phyloP scores from a whole-genome alignment of 2,797 vertebrate species.

The Acipenser transmontanus region DNA sequence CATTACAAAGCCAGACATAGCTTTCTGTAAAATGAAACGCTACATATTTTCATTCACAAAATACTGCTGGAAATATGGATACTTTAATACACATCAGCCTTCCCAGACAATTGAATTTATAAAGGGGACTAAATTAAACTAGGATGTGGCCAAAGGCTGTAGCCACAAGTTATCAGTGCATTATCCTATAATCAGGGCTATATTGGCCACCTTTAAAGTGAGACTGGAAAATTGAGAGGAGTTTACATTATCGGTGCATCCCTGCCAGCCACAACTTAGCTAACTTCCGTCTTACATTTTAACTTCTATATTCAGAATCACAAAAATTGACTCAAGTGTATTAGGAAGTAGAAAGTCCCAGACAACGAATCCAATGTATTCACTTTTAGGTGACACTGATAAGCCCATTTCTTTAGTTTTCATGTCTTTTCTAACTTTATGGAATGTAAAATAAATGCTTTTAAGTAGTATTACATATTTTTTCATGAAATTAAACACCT shows the following conservation, averaged over 20 bases:
- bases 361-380: too few species aligned
- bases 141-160: background rate
- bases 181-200: background rate
- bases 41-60: background rate
- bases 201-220: background rate
- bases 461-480: too few species aligned
- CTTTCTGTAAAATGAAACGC: too few species aligned
- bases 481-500: too few species aligned
- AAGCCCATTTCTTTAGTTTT: too few species aligned
- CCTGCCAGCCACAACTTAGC: background rate
- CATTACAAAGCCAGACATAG: too few species aligned
- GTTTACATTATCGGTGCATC: background rate
- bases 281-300: background rate
- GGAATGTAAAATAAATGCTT: too few species aligned
- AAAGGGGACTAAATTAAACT: background rate
- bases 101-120: background rate
- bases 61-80: background rate
- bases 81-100: background rate
- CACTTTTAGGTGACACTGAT: too few species aligned
- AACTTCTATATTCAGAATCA: background rate
- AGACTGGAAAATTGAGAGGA: background rate
- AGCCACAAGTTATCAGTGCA: background rate
- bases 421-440: too few species aligned
- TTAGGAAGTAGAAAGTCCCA: background rate
- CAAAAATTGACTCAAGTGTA: background rate